These are phyloP conservation scores for Sebastiscus tertius DNA, from an alignment of 2,797 vertebrate genomes.

Conservation along the genomic window DNA sequence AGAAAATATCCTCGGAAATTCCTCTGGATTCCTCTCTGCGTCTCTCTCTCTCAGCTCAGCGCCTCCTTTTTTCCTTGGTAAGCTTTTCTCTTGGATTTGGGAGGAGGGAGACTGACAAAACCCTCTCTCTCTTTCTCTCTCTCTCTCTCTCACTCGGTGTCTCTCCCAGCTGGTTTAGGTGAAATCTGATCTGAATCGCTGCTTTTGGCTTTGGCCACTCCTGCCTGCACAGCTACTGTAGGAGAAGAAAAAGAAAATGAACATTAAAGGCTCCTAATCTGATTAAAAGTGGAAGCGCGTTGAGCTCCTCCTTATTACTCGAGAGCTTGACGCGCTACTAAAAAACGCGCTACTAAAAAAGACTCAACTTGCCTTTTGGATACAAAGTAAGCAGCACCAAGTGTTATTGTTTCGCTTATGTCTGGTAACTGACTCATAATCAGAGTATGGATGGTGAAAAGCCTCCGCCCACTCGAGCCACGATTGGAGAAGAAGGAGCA, in stretches of 20 bases:
- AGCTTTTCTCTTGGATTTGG: slow-evolving; percentile 81
- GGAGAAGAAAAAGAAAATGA: slow-evolving; percentile 37
- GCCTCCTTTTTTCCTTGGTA: slow-evolving; percentile 79
- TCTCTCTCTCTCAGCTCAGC: slow-evolving; percentile 71
- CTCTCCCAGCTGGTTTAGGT: slow-evolving; percentile 82
- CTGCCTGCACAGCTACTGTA: slow-evolving; percentile 75
- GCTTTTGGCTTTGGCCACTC: slow-evolving; percentile 83
- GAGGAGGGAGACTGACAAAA: slow-evolving; percentile 79
- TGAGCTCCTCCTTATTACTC: slow-evolving; percentile 32
- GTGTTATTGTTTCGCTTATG: slow-evolving; percentile 80
- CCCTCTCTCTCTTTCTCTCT: slow-evolving; percentile 42
- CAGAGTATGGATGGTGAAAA: slow-evolving; percentile 71
- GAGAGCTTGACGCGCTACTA: slow-evolving; percentile 47
- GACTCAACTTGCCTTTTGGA: slow-evolving; percentile 55
- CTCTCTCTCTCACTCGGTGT: slow-evolving; percentile 35
- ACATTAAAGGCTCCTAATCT: slow-evolving; percentile 74
- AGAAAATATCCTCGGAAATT: slow-evolving; percentile 80
- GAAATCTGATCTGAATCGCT: slow-evolving; percentile 88
- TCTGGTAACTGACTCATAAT: slow-evolving; percentile 81
- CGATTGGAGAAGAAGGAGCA: slow-evolving; percentile 79
- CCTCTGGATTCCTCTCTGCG: slow-evolving; percentile 77
- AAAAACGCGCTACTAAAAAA: slow-evolving; percentile 38
- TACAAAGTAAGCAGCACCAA: slow-evolving; percentile 64
- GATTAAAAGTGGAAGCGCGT: slow-evolving; percentile 77
- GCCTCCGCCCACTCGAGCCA: slow-evolving; percentile 78